Percentiles rank a stretch among this genome's conserved stretches.
phyloP scores from a whole-genome alignment of 2,888 invertebrate species.

The Agonopterix alstromeriana region DNA sequence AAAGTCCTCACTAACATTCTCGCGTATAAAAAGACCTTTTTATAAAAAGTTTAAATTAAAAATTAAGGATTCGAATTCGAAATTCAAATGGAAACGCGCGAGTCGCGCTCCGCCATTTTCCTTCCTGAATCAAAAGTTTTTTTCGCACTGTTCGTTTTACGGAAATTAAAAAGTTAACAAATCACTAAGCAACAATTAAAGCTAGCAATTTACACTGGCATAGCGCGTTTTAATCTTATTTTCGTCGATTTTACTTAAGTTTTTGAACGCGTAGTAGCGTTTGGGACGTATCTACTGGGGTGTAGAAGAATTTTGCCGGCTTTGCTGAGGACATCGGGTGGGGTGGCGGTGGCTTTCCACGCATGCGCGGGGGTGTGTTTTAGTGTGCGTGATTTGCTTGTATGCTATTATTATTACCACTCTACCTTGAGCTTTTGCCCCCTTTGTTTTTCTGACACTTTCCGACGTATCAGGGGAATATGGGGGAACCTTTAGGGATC shows the following conservation, averaged over 20 bases:
- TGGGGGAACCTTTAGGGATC: slow-evolving; percentile 24
- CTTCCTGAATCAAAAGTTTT: slow-evolving; percentile 27
- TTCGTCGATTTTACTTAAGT: slow-evolving; percentile 13
- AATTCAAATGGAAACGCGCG: slow-evolving; percentile 29
- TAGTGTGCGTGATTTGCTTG: slow-evolving; percentile 63
- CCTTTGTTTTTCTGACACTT: slow-evolving; percentile 16
- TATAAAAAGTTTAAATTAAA: slow-evolving; percentile 11
- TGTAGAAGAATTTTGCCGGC: slow-evolving; percentile 70
- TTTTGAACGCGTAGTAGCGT: slow-evolving; percentile 60
- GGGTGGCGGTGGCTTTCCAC: slow-evolving; percentile 47
- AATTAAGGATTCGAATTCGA: slow-evolving; percentile 28
- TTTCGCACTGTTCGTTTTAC: slow-evolving; percentile 18
- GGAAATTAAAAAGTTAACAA: slow-evolving; percentile 17
- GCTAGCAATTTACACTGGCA: slow-evolving; percentile 35
- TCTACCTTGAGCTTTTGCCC: slow-evolving; percentile 32
- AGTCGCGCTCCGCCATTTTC: slow-evolving; percentile 57
- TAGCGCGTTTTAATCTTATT: slow-evolving; percentile 21
- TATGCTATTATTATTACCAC: slow-evolving; percentile 36
- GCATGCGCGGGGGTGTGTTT: slow-evolving; percentile 51
- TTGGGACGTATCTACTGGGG: slow-evolving; percentile 58
- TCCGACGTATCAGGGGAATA: not conserved
- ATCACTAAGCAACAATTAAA: slow-evolving; percentile 48
- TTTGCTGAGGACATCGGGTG: slow-evolving; percentile 56
- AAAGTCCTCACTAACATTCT: slow-evolving; percentile 47
- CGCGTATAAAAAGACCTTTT: slow-evolving; percentile 6